Percentiles rank a stretch among this genome's conserved stretches.
phyloP scores from a whole-genome alignment of 2,113 vertebrate species.

The Butastur rufipennis region DNA sequence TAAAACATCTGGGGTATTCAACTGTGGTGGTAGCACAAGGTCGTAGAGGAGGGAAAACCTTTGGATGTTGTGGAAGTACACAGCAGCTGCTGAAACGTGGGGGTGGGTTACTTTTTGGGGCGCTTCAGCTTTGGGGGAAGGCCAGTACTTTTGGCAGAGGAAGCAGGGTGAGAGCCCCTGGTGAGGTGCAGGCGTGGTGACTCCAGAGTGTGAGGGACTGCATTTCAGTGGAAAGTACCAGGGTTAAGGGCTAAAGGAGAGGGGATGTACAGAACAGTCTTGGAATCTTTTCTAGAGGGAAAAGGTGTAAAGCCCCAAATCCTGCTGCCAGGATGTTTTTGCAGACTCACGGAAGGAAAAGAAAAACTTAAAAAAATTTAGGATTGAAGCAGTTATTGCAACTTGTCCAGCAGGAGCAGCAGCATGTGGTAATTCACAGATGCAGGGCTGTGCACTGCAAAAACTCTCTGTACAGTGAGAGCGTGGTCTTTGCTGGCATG shows the following conservation, averaged over 20 bases:
- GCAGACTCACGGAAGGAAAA: not conserved
- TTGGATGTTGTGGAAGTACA: not conserved
- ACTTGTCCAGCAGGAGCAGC: not conserved
- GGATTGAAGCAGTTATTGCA: not conserved
- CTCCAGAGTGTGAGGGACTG: rapidly evolving
- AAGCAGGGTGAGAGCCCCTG: rapidly evolving
- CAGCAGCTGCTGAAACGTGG: rapidly evolving
- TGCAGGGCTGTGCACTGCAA: not conserved
- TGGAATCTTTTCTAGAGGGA: not conserved
- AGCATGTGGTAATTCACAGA: not conserved
- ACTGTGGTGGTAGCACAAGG: not conserved
- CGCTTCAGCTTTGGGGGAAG: not conserved
- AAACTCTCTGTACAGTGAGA: rapidly evolving
- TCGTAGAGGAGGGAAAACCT: rapidly evolving
- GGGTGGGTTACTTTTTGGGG: not conserved
- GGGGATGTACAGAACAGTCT: not conserved
- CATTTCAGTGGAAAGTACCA: not conserved
- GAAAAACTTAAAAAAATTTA: not conserved
- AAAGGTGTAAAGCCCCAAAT: not conserved
- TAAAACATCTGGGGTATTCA: not conserved
- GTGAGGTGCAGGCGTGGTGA: not conserved
- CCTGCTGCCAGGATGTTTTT: not conserved
- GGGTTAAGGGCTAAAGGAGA: not conserved
- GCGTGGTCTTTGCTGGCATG: rapidly evolving
- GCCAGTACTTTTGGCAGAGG: not conserved